phyloP scores from a whole-genome alignment of 2,888 invertebrate species.

The Cephonodes hylas region DNA sequence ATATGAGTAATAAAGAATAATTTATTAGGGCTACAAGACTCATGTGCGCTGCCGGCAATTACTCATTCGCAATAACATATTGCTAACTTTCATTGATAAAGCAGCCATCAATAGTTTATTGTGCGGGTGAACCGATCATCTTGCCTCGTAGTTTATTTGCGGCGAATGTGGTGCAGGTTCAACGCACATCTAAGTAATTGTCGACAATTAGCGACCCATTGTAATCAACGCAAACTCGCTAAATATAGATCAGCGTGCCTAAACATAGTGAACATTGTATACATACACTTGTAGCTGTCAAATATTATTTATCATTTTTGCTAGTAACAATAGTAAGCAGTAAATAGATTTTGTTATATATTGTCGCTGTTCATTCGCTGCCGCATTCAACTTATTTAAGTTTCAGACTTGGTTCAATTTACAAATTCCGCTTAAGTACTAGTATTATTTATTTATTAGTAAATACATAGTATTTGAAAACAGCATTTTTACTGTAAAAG shows the following conservation, averaged over 20 bases:
- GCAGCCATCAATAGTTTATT: slow-evolving; percentile 40
- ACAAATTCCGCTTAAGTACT: neutral
- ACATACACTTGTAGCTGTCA: neutral
- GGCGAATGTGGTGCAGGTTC: slow-evolving; percentile 61
- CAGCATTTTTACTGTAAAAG: neutral
- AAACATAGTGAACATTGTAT: slow-evolving; percentile 21
- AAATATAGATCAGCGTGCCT: slow-evolving; percentile 60
- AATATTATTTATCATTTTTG: no score
- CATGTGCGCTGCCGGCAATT: neutral
- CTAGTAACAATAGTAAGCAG: no score
- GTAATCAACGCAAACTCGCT: slow-evolving; percentile 67
- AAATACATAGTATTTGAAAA: neutral
- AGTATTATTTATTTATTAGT: neutral
- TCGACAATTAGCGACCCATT: slow-evolving; percentile 68
- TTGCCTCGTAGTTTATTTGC: slow-evolving; percentile 46
- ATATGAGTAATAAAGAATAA: neutral
- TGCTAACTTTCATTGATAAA: slow-evolving; percentile 41
- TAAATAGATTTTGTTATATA: no score
- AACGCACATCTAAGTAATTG: slow-evolving; percentile 77
- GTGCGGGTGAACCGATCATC: slow-evolving; percentile 22
- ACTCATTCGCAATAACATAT: neutral
- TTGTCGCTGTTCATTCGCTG: no score
- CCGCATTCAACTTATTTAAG: no score
- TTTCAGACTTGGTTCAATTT: no score
- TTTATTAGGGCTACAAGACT: neutral